Base-by-base conservation (phyloP, 2,113 vertebrate genomes). In the Trogon surrucura region DNA sequence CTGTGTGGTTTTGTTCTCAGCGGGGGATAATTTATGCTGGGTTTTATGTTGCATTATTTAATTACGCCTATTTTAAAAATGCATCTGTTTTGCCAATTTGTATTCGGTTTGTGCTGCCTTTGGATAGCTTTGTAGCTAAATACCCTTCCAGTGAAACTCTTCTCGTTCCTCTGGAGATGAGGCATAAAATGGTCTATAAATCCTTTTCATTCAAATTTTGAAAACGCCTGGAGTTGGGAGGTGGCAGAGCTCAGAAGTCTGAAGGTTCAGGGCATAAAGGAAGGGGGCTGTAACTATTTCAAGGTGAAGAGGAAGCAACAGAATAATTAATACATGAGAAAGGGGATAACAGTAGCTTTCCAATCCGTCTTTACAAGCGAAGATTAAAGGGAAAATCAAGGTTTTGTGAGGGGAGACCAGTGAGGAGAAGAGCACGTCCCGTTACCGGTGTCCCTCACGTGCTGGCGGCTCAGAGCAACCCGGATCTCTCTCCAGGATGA, bases 11-110 rank as follows among this genome's bases (percentile, higher is more conserved):
- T 89, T 74, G 67, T 91, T 94, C 93, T 93, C 88, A 10, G 56
- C 7, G 4, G 91, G 94, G 82, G 64, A 91, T 88, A 47, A 89
- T 74, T 94, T 91, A 62, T 80, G 82, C 90, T 12, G 11, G 60
- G 91, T 8, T 94, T 96, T 91, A 87, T 75, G 61, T 79, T 91
- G 89, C 54, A 54, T 95, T 95, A 94, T 95, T 96, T 91, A 89
- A 96, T 97, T 85, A 86, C 4, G 0, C 1, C 2, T 84, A 9
- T 90, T 95, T 94, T 86, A 60, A 88, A 95, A 93, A 86, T 45
- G 85, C 95, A 48, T 93, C 89, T 94, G 85, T 80, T 93, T 90
- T 83, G 79, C 90, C 85, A 45, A 41, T 96, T 96, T 56, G 10
- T 25, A 64, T 74, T 89, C 82, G 22, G 69, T 2, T 0, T 34